Percentiles rank a stretch among this genome's conserved stretches.
These are phyloP conservation scores for Dasypogon diadema DNA, from an alignment of 2,888 invertebrate species.

Conservation along the genomic window DNA sequence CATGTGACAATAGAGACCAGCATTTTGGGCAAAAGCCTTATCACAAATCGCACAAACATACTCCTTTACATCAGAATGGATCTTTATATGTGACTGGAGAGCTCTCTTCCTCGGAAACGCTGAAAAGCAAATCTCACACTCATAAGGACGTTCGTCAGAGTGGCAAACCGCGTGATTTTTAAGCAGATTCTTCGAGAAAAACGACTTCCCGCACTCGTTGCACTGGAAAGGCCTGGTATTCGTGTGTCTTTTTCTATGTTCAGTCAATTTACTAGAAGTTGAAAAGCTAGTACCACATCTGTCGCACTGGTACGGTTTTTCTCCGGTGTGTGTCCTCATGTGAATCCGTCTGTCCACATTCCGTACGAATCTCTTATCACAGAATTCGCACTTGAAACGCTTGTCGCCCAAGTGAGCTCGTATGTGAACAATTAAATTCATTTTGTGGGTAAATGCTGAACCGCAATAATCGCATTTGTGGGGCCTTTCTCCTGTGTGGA, in stretches of 20 bases:
- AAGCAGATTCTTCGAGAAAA: conserved; percentile 61
- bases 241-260: conserved; percentile 62
- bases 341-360: conserved; percentile 45
- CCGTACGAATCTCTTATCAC: conserved; percentile 43
- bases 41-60: conserved; percentile 64
- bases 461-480: conserved; percentile 28
- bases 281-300: conserved; percentile 63
- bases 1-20: conserved; percentile 66
- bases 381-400: conserved; percentile 38
- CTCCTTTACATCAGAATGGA: conserved; percentile 62
- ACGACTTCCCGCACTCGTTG: conserved; percentile 61
- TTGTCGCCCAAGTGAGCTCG: conserved; percentile 35
- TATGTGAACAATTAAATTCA: conserved; percentile 36
- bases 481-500: conserved; percentile 36
- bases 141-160: conserved; percentile 60
- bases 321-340: conserved; percentile 44
- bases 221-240: conserved; percentile 64
- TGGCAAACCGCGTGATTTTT: conserved; percentile 64
- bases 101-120: conserved; percentile 63
- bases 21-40: conserved; percentile 63
- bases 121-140: conserved; percentile 60
- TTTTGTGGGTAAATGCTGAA: conserved; percentile 37
- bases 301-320: conserved; percentile 62
- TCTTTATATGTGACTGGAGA: conserved; percentile 62
- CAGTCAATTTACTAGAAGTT: conserved; percentile 61